Evolutionary conservation across 2,797 vertebrate genomes (phyloP).

Genomic region (Cynodonichthys magdalenae): DNA sequence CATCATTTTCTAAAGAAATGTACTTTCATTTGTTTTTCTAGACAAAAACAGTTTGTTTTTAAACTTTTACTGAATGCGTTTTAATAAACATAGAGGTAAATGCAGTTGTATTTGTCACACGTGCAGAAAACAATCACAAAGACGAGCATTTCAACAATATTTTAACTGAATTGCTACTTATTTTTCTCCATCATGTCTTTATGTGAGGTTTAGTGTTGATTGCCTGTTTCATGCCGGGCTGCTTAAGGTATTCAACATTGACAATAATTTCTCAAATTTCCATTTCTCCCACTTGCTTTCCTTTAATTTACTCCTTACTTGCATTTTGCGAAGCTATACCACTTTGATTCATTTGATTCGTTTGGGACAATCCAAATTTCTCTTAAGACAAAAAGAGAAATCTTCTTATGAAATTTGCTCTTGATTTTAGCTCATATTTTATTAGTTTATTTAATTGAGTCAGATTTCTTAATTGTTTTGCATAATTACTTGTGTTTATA

Average conservation of each 20-base stretch:
- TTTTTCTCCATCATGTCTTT: slow-evolving; percentile 3
- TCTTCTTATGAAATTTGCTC: no score
- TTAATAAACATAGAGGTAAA: not conserved
- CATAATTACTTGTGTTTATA: no score
- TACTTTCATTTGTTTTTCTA: slow-evolving; percentile 6
- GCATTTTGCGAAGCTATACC: no score
- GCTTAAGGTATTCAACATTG: slow-evolving; percentile 7
- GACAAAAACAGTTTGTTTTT: not conserved
- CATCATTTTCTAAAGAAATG: not conserved
- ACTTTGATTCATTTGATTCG: no score
- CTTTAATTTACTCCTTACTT: not conserved
- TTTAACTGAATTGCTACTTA: slow-evolving; percentile 8
- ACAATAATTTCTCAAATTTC: slow-evolving; percentile 1
- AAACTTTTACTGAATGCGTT: slow-evolving; percentile 20
- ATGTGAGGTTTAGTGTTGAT: slow-evolving; percentile 4
- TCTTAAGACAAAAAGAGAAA: no score
- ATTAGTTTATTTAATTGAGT: no score
- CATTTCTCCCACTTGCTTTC: not conserved
- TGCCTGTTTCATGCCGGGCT: slow-evolving; percentile 13
- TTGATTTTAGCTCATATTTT: no score
- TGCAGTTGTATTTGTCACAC: slow-evolving; percentile 17
- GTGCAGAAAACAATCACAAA: slow-evolving; percentile 24
- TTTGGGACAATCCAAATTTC: no score
- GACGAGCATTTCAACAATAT: not conserved
- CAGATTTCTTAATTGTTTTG: no score